These are phyloP conservation scores for Drosophila prolongata DNA, from an alignment of 2,888 invertebrate species.

Conservation along the genomic window DNA sequence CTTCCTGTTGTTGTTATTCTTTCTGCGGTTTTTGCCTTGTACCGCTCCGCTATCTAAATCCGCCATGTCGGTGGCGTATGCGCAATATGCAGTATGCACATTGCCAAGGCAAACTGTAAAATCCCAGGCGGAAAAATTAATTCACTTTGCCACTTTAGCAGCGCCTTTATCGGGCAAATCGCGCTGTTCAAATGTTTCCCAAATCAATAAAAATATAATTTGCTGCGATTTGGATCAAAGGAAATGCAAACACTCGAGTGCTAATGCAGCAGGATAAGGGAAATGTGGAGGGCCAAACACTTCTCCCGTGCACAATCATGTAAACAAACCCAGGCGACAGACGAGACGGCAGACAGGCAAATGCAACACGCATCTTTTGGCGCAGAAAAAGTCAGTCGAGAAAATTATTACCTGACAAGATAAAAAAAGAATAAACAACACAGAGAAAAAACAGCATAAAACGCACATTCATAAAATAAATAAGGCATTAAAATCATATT, in stretches of 20 bases:
- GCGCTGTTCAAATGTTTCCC: conserved; percentile 68
- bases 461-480: too few relatives aligned
- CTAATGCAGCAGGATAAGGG: conserved; percentile 56
- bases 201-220: conserved; percentile 74
- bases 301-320: conserved; percentile 64
- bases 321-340: conserved; percentile 66
- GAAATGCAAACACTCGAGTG: conserved; percentile 52
- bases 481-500: too few relatives aligned
- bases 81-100: conserved; percentile 47
- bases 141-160: conserved; percentile 61
- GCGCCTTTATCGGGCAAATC: conserved; percentile 70
- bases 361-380: conserved; percentile 65
- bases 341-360: conserved; percentile 41
- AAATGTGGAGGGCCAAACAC: conserved; percentile 12
- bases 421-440: not conserved
- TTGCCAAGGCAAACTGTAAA: conserved; percentile 1
- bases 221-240: conserved; percentile 73
- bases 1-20: conserved; percentile 25
- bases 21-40: conserved; percentile 58
- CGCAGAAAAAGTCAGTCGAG: conserved; percentile 28
- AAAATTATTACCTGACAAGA: conserved; percentile 59
- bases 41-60: conserved; percentile 38
- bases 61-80: conserved; percentile 48
- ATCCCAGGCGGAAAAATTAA: conserved; percentile 57
- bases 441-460: not conserved